Evolutionary conservation across 2,797 vertebrate genomes (phyloP).

Genomic region (Alcedo atthis): DNA sequence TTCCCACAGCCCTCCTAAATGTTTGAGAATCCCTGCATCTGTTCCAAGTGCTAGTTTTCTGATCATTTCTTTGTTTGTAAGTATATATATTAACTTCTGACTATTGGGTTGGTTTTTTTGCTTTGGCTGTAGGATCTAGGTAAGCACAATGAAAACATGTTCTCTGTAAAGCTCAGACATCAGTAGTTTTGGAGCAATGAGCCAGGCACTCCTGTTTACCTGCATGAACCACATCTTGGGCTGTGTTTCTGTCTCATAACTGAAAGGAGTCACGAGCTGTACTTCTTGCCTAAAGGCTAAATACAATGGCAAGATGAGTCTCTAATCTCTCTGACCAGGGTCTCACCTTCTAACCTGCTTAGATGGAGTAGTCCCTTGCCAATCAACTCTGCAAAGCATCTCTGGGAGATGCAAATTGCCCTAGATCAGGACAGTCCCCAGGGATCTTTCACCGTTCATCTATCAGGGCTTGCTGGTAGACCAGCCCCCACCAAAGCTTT

Average conservation of each 20-base stretch:
- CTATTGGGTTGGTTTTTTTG: accelerated
- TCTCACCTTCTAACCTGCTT: background rate
- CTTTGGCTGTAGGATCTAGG: background rate
- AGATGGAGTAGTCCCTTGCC: background rate
- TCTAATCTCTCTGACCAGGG: background rate
- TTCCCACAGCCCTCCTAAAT: background rate
- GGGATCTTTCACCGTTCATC: background rate
- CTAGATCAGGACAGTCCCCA: background rate
- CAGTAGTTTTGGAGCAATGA: background rate
- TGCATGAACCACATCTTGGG: too few relatives aligned
- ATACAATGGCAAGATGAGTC: background rate
- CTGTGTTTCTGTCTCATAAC: background rate
- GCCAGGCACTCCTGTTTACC: background rate
- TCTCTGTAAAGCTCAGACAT: background rate
- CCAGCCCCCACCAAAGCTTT: background rate
- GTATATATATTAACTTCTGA: background rate
- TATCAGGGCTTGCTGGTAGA: background rate
- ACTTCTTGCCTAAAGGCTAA: background rate
- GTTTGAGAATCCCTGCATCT: background rate
- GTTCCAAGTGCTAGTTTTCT: background rate
- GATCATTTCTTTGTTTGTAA: background rate
- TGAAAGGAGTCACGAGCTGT: background rate
- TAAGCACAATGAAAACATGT: background rate
- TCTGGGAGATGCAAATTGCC: background rate
- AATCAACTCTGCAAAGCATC: background rate